A percentile compares a stretch with the other conserved stretches of the same genome.
Conservation (phyloP, 2,888 invertebrate genomes). For the Apotomis betuletana region DNA sequence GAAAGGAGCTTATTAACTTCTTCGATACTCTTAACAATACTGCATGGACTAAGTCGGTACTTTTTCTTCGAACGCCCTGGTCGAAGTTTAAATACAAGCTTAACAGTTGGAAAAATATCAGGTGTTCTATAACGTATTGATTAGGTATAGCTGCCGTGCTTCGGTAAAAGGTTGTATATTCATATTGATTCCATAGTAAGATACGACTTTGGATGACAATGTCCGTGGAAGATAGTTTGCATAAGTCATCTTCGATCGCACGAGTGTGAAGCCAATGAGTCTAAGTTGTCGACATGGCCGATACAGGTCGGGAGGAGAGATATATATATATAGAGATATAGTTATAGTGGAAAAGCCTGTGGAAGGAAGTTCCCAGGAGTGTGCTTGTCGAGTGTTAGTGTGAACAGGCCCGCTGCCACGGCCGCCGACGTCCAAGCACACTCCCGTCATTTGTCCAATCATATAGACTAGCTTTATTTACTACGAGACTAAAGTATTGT, state of each 20-base stretch:
- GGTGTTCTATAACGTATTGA: background rate
- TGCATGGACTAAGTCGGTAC: background rate
- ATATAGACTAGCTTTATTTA: slow-evolving; percentile 58
- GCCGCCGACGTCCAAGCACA: slow-evolving; percentile 57
- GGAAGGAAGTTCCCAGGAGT: slow-evolving; percentile 51
- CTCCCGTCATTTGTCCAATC: slow-evolving; percentile 57
- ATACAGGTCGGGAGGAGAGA: background rate
- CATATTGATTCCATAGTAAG: too few species aligned
- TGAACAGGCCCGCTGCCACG: slow-evolving; percentile 15
- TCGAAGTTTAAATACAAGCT: too few species aligned
- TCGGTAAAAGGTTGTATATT: too few species aligned
- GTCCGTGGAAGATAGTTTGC: too few species aligned
- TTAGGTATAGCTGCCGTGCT: too few species aligned
- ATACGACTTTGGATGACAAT: too few species aligned
- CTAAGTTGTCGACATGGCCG: too few species aligned
- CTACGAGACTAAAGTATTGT: slow-evolving; percentile 77
- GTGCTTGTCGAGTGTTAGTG: slow-evolving; percentile 57
- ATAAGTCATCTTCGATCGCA: too few species aligned
- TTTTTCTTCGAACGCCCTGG: background rate
- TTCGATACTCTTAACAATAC: background rate
- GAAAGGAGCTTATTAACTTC: slow-evolving; percentile 9
- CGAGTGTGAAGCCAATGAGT: too few species aligned
- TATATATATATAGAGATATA: background rate
- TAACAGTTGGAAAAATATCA: background rate
- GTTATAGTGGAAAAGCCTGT: slow-evolving; percentile 5